Percentiles rank a stretch among this genome's conserved stretches.
phyloP scores from a whole-genome alignment of 2,888 invertebrate genomes.

The Apoda limacodes region DNA sequence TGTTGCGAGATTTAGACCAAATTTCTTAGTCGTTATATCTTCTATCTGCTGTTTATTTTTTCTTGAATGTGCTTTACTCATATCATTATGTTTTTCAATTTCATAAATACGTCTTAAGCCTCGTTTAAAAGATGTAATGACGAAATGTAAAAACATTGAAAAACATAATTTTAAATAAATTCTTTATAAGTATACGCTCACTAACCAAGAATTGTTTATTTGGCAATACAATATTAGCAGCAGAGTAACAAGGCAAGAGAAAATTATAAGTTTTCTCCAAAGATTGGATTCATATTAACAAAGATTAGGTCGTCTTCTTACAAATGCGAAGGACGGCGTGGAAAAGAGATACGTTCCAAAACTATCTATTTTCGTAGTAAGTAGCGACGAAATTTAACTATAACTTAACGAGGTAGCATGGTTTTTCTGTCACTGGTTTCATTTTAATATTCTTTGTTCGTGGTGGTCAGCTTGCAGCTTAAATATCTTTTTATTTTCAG shows the following conservation, averaged over 20 bases:
- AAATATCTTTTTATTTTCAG: constrained; percentile 28
- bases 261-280: constrained; percentile 44
- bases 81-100: constrained; percentile 36
- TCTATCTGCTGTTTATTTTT: no score
- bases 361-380: constrained; percentile 33
- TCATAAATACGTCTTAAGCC: no score
- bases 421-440: constrained; percentile 47
- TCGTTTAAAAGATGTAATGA: no score
- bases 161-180: no score
- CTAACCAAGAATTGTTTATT: constrained; percentile 55
- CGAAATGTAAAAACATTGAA: no score
- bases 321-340: constrained; percentile 41
- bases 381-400: constrained; percentile 42
- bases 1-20: no score
- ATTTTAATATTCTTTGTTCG: constrained; percentile 26
- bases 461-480: constrained; percentile 41
- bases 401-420: constrained; percentile 56
- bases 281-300: constrained; percentile 56
- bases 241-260: constrained; percentile 51
- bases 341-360: constrained; percentile 29
- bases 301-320: constrained; percentile 32
- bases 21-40: no score
- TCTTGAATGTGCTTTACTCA: constrained; percentile 30
- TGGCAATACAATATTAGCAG: constrained; percentile 48
- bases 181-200: constrained; percentile 28